Evolutionary conservation across 2,797 vertebrate species (phyloP).

Genomic region (Leucoraja ocellata): DNA sequence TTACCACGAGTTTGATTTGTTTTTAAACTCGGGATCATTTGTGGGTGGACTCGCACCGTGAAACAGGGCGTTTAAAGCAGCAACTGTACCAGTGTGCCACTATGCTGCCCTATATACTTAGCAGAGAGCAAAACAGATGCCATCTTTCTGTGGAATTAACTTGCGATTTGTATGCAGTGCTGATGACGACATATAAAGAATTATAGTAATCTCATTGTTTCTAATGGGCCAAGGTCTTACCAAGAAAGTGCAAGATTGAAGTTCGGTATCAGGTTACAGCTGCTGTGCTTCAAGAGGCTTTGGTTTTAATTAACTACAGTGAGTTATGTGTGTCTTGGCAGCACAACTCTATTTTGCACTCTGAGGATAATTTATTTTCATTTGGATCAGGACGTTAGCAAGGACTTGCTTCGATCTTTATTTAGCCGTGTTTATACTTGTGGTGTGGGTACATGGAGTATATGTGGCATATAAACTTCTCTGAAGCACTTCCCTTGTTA

Average conservation of each 20-base stretch:
- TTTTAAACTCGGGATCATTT: no score
- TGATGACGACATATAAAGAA: not conserved
- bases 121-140: not conserved
- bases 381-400: not conserved
- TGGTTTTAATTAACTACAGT: constrained; percentile 21
- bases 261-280: not conserved
- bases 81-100: not conserved
- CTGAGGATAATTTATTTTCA: not conserved
- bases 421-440: not conserved
- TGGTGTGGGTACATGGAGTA: not conserved
- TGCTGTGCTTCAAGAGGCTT: not conserved
- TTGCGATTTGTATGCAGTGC: not conserved
- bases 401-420: not conserved
- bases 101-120: not conserved
- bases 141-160: constrained; percentile 3
- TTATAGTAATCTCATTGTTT: not conserved
- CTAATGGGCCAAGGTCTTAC: not conserved
- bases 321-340: not conserved
- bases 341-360: not conserved
- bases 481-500: not conserved
- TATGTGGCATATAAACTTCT: not conserved
- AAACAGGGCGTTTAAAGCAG: no score
- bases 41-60: no score
- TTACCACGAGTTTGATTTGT: no score
- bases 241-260: not conserved